phyloP scores from a whole-genome alignment of 2,888 invertebrate genomes.

The Alloscopus bannaensis region DNA sequence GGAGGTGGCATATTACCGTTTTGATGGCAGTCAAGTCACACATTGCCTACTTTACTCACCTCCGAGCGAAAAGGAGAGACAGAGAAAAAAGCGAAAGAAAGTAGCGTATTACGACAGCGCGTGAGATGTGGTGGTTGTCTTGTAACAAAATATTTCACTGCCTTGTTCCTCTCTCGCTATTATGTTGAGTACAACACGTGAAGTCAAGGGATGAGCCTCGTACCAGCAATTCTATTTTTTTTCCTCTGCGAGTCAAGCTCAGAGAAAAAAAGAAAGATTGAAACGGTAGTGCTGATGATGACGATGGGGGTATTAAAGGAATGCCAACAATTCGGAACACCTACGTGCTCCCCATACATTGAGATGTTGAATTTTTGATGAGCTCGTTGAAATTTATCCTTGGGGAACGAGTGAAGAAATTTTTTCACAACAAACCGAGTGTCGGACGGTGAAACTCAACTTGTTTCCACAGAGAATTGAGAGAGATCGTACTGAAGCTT shows the following conservation, averaged over 20 bases:
- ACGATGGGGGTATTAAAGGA: conserved; percentile 54
- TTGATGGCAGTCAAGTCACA: conserved; percentile 44
- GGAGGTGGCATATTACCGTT: too few species aligned
- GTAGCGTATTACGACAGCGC: too few species aligned
- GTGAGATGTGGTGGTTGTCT: too few species aligned
- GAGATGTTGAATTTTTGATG: conserved; percentile 61
- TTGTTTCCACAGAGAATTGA: neutral
- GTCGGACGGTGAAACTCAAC: too few species aligned
- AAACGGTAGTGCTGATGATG: too few species aligned
- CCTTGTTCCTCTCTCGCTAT: too few species aligned
- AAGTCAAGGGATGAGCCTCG: too few species aligned
- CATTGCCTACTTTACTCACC: conserved; percentile 36
- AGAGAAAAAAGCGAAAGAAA: too few species aligned
- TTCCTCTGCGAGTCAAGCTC: neutral
- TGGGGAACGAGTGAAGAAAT: conserved; percentile 51
- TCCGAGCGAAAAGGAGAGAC: too few species aligned
- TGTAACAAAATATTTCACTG: too few species aligned
- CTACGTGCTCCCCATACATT: conserved; percentile 58
- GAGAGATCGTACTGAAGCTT: conserved; percentile 2
- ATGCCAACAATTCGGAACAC: conserved; percentile 61
- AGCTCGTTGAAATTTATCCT: conserved; percentile 62
- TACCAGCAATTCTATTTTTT: neutral
- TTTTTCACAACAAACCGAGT: too few species aligned
- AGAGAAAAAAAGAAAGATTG: neutral
- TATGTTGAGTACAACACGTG: too few species aligned